Evolutionary conservation across 2,888 invertebrate species (phyloP), one percentile per base, ranked within the genome.

Genomic region (Monopis laevigella): DNA sequence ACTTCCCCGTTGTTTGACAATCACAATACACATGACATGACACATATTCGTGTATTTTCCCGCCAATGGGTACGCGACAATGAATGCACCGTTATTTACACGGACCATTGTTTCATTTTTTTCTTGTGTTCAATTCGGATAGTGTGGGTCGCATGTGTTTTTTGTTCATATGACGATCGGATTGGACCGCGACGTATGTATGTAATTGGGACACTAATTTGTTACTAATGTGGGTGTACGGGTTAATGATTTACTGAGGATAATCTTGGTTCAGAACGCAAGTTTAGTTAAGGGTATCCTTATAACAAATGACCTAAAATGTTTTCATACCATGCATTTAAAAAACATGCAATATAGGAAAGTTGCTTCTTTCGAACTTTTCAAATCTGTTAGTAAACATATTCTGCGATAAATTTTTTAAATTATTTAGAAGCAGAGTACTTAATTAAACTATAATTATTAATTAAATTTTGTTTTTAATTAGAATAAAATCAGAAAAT

Each of bases 121-220:
- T 35, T 27, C 29, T n/a, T 58, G 57, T 58, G 58, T 63, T 65
- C 54, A 64, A 66, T 70, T 65, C 53, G 65, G 59, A 50, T 46
- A 51, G 28, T 51, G 56, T 59, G 73, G 69, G 63, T 71, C 51
- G 54, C 12, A 29, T 2, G 2, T 12, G 6, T 58, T 72, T 72
- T 71, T 71, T 67, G 62, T 65, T 65, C 62, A 58, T 68, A 75
- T 75, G 77, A 74, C 67, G 71, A 66, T 74, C 74, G 73, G 77
- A 77, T 74, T 72, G 65, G 60, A 53, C 59, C 62, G n/a, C n/a
- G 60, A 64, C 56, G 62, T 57, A 60, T 59, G 32, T 5, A 58
- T 45, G 46, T 55, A 74, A 70, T 55, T 65, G 54, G 71, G 65
- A 58, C 70, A 59, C 59, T 56, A 56, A 58, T 65, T 59, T 56